These are phyloP conservation scores for Zapornia atra DNA, from an alignment of 2,113 vertebrate genomes.

Conservation along the genomic window DNA sequence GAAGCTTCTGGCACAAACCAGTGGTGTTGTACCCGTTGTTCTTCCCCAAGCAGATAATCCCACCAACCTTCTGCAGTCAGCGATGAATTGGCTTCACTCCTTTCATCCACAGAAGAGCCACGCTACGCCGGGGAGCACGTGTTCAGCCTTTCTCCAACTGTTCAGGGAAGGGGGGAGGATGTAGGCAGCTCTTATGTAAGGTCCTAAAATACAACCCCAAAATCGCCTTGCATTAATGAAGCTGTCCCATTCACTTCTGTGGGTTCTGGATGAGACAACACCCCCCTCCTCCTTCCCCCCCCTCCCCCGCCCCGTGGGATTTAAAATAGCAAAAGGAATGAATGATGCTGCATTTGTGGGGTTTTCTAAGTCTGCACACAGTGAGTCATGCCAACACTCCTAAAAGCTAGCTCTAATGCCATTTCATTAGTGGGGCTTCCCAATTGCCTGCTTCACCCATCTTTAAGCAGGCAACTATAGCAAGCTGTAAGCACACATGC, in stretches of 20 bases:
- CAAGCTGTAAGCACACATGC: not conserved
- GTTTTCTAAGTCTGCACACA: not conserved
- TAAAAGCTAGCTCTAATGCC: not conserved
- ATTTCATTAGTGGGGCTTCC: not conserved
- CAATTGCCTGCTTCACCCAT: not conserved
- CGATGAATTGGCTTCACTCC: not conserved
- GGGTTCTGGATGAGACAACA: not conserved
- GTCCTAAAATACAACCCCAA: not conserved
- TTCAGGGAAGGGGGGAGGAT: not conserved
- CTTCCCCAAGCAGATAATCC: not conserved
- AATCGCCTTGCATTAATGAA: not conserved
- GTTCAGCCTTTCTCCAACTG: not conserved
- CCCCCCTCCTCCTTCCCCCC: no score
- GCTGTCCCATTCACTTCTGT: not conserved
- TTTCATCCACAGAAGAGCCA: not conserved
- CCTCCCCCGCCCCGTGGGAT: not conserved
- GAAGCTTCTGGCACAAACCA: not conserved
- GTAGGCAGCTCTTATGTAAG: not conserved
- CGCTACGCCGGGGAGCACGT: not conserved
- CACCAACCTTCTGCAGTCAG: not conserved
- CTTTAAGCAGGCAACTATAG: not conserved
- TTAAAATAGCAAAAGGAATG: not conserved
- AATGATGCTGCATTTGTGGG: not conserved
- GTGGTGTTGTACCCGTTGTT: not conserved
- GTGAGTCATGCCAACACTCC: not conserved